Conservation (phyloP, 2,888 invertebrate species). For the Emmelina monodactyla region DNA sequence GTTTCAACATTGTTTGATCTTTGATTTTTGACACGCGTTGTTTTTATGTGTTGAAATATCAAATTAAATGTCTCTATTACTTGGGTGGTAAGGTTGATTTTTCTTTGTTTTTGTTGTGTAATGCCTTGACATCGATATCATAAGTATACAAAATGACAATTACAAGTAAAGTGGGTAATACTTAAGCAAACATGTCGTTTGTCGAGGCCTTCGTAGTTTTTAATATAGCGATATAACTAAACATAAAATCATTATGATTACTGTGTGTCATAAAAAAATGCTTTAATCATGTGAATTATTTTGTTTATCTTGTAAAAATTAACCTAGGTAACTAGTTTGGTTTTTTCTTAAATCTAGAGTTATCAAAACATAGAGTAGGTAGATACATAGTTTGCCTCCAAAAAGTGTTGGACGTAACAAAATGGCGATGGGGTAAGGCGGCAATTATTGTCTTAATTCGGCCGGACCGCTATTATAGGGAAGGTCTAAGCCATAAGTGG, state of each 20-base stretch:
- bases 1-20: conserved; percentile 18
- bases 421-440: too few species aligned
- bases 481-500: conserved; percentile 19
- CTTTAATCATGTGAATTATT: conserved; percentile 15
- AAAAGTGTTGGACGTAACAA: conserved; percentile 58
- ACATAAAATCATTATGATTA: conserved; percentile 18
- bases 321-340: background rate
- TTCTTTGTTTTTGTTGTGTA: conserved; percentile 15
- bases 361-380: too few species aligned
- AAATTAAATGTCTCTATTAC: background rate
- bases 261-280: background rate
- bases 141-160: conserved; percentile 19
- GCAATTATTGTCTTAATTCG: conserved; percentile 64
- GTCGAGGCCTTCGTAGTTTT: conserved; percentile 29
- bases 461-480: conserved; percentile 48
- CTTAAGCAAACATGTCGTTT: conserved; percentile 31
- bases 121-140: conserved; percentile 40
- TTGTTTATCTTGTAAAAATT: conserved; percentile 11
- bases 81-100: conserved; percentile 15
- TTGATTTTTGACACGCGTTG: conserved; percentile 19
- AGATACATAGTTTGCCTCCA: conserved; percentile 22
- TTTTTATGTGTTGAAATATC: background rate
- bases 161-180: conserved; percentile 23
- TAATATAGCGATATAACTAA: conserved; percentile 20
- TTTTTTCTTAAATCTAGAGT: background rate